A percentile compares a stretch with the other conserved stretches of the same genome.
phyloP scores from a whole-genome alignment of 2,797 vertebrate genomes.

The Sitta carolinensis region DNA sequence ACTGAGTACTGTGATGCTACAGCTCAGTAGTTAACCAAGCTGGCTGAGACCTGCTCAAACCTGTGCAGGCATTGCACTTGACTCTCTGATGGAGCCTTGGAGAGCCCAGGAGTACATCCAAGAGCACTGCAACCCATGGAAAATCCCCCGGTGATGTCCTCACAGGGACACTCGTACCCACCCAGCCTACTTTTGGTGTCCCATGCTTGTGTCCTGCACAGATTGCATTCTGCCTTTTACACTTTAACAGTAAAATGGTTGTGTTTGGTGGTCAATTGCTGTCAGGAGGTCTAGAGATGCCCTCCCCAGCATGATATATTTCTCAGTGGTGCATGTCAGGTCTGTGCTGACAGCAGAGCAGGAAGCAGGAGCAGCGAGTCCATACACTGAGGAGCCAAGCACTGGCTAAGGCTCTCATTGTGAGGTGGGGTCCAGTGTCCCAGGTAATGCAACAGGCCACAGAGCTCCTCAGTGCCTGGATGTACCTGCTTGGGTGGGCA shows the following conservation, averaged over 20 bases:
- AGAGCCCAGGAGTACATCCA: neutral
- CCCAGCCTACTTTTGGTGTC: neutral
- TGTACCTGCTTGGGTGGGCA: neutral
- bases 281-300: neutral
- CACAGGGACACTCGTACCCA: neutral
- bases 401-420: accelerated
- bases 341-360: neutral
- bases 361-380: neutral
- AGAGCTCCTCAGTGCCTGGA: neutral
- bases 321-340: neutral
- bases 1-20: neutral
- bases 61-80: neutral
- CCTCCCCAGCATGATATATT: accelerated
- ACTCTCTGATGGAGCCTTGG: neutral
- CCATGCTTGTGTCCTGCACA: neutral
- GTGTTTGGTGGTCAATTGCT: neutral
- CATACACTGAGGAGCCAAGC: neutral
- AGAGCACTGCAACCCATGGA: neutral
- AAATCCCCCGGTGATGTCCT: neutral
- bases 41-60: neutral
- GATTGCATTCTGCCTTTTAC: neutral
- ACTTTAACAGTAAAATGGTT: neutral
- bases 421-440: neutral
- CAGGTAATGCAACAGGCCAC: neutral
- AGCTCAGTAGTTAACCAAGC: neutral